phyloP scores from a whole-genome alignment of 2,797 vertebrate genomes.

The Enteromius fasciolatus region DNA sequence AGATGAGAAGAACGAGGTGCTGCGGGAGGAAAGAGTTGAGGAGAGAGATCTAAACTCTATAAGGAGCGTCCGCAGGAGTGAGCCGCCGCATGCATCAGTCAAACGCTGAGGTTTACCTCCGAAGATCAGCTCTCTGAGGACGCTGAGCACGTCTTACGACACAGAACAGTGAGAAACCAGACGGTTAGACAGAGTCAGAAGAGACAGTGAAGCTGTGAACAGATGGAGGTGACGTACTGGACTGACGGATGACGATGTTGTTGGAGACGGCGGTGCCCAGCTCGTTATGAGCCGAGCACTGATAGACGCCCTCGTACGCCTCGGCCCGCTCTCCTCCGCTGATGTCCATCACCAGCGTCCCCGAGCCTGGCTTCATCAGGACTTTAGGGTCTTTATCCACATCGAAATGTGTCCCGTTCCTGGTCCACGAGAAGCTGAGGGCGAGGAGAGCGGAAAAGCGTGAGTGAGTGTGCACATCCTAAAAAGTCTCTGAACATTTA shows the following conservation, averaged over 20 bases:
- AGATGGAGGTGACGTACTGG: slow-evolving; percentile 80
- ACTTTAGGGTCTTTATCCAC: slow-evolving; percentile 90
- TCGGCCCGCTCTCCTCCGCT: slow-evolving; percentile 87
- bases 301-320: slow-evolving; percentile 92
- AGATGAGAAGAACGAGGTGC: not conserved
- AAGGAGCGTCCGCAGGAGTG: slow-evolving; percentile 40
- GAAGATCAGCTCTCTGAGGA: slow-evolving; percentile 68
- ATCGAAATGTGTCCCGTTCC: slow-evolving; percentile 94
- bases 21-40: slow-evolving; percentile 2
- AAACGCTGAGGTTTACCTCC: slow-evolving; percentile 65
- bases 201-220: slow-evolving; percentile 10
- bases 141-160: slow-evolving; percentile 69
- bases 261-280: slow-evolving; percentile 92
- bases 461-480: not conserved
- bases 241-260: slow-evolving; percentile 88
- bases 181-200: slow-evolving; percentile 26
- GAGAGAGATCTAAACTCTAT: slow-evolving; percentile 45
- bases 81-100: slow-evolving; percentile 57
- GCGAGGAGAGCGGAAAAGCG: not conserved
- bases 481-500: too few species aligned
- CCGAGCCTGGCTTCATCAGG: slow-evolving; percentile 87
- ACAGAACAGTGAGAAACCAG: slow-evolving; percentile 49
- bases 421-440: slow-evolving; percentile 92
- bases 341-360: slow-evolving; percentile 92
- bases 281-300: slow-evolving; percentile 91